Evolutionary conservation across 2,797 vertebrate genomes (phyloP).

Genomic region (Anniella stebbinsi): DNA sequence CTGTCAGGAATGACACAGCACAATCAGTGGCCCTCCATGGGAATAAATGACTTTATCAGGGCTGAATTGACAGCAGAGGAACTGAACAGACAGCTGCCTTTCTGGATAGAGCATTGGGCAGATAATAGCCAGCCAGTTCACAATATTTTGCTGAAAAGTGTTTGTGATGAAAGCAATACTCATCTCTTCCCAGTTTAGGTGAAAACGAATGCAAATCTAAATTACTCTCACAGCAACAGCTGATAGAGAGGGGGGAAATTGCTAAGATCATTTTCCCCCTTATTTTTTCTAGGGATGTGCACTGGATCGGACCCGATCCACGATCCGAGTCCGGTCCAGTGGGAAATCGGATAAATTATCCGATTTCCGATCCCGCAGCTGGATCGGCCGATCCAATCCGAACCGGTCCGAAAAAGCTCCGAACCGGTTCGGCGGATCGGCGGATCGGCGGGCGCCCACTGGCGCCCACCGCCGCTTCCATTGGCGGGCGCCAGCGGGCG

Average conservation of each 20-base stretch:
- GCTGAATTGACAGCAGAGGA: constrained; percentile 14
- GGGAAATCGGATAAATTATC: too few species aligned
- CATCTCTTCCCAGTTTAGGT: constrained; percentile 34
- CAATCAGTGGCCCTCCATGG: background rate
- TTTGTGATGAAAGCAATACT: constrained; percentile 9
- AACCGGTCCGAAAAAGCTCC: too few species aligned
- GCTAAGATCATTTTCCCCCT: background rate
- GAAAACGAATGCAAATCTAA: background rate
- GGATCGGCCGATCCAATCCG: too few species aligned
- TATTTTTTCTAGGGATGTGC: too few species aligned
- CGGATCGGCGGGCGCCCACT: too few species aligned
- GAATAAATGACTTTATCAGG: constrained; percentile 1
- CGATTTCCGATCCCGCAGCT: too few species aligned
- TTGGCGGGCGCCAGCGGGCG: too few species aligned
- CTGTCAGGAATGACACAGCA: background rate
- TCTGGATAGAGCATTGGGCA: constrained; percentile 2
- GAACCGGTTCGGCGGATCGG: too few species aligned
- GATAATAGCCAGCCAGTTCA: background rate
- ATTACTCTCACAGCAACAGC: constrained; percentile 7
- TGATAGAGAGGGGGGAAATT: constrained; percentile 4
- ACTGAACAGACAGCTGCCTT: constrained; percentile 14
- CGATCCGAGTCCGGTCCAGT: too few species aligned
- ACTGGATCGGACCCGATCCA: too few species aligned
- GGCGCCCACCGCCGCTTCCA: too few species aligned
- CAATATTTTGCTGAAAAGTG: constrained; percentile 3